Evolutionary conservation across 1,140 invertebrate genomes (phyloP).

Genomic region (Plodia interpunctella): DNA sequence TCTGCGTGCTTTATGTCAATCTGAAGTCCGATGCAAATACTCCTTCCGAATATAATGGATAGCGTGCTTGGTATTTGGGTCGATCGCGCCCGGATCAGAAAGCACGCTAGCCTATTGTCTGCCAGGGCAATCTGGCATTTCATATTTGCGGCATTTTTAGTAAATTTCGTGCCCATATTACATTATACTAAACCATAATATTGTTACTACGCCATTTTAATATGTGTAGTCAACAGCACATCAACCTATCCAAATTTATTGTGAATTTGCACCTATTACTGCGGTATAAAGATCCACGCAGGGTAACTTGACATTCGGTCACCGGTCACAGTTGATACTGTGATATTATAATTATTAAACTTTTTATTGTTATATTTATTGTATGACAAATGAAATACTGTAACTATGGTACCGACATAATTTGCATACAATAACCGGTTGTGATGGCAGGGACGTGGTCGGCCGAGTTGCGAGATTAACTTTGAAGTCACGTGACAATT

Average conservation of each 20-base stretch:
- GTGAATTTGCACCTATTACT: too few relatives aligned
- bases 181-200: too few relatives aligned
- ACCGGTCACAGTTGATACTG: too few relatives aligned
- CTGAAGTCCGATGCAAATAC: constrained; percentile 1
- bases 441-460: constrained; percentile 46
- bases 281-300: too few relatives aligned
- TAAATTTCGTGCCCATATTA: too few relatives aligned
- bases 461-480: constrained; percentile 42
- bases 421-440: constrained; percentile 70
- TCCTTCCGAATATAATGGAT: neutral
- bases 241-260: too few relatives aligned
- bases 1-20: neutral
- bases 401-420: constrained; percentile 28
- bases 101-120: neutral
- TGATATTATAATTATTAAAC: too few relatives aligned
- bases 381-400: constrained; percentile 11
- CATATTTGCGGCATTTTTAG: too few relatives aligned
- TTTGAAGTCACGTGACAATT: constrained; percentile 48
- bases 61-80: constrained; percentile 4
- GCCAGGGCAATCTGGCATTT: neutral
- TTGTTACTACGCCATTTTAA: too few relatives aligned
- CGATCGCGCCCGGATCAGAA: neutral
- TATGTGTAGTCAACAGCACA: too few relatives aligned
- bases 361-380: neutral
- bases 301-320: too few relatives aligned